Conservation (phyloP, 2,113 vertebrate genomes). For the Coptodon bakossiorum region DNA sequence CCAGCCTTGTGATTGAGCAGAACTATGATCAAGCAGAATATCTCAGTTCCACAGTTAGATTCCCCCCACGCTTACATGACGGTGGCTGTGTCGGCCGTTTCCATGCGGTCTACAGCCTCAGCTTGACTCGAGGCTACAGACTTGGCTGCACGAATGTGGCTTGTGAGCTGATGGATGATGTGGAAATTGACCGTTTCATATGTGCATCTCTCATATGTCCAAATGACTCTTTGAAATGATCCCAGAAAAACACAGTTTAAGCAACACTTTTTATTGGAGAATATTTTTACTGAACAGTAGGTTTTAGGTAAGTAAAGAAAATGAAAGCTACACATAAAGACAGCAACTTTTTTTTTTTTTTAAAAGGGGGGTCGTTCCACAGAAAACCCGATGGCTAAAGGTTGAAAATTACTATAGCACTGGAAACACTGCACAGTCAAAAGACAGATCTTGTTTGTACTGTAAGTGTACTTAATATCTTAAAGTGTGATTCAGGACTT, state of each 20-base stretch:
- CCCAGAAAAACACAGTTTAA: neutral
- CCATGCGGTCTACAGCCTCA: neutral
- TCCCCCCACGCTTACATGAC: neutral
- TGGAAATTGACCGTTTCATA: neutral
- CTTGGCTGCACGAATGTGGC: neutral
- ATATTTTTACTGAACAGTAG: neutral
- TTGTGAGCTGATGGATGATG: neutral
- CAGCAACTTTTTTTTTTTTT: neutral
- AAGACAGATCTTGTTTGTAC: neutral
- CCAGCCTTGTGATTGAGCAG: neutral
- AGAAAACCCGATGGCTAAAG: neutral
- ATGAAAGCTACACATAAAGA: neutral
- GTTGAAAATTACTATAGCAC: neutral
- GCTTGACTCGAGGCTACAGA: neutral
- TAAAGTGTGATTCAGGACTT: neutral
- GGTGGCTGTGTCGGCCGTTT: neutral
- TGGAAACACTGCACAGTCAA: neutral
- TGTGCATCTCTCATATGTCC: neutral
- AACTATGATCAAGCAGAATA: accelerated
- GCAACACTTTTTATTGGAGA: neutral
- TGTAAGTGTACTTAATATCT: neutral
- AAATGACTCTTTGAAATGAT: neutral
- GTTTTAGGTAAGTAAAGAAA: neutral
- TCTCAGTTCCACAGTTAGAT: neutral
- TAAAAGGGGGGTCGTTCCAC: neutral